Base-by-base conservation (phyloP, 1,140 invertebrate genomes). In the Habropoda laboriosa region DNA sequence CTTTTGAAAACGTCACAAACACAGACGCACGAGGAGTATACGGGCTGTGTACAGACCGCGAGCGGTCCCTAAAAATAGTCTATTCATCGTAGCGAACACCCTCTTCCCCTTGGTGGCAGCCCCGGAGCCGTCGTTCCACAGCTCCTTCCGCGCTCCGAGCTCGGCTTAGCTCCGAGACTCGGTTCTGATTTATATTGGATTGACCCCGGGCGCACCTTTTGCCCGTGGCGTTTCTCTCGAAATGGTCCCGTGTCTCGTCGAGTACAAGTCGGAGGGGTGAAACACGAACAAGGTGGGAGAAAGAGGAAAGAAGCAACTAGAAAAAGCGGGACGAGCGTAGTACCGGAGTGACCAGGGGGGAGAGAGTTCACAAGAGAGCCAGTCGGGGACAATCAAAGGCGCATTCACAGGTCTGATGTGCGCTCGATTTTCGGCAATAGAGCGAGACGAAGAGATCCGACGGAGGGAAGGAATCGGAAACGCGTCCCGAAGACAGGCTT, bases 181-280 rank as follows among this genome's bases (percentile, higher is more conserved):
- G 63, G 87, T 88, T 87, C 86, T 91, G 90, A 91, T 91, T 91
- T 92, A 91, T 91, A 91, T 91, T 89, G 90, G 87, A 92, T 92
- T 91, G 89, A 92, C 89, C 89, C 87, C 82, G 71, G 81, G 72
- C 80, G 80, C 90, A 90, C 88, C 84, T 88, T 84, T 86, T 83
- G 70, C 78, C 53, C 32, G 72, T 83, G 82, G 83, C 86, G 86
- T 89, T 90, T 91, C 83, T 89, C 83, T 87, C 80, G 83, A 85
- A 88, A 87, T 90, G 89, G 82, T 86, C 82, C 83, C 81, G 75
- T 79, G 75, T 78, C 74, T 80, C 51, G 72, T 80, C 80, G 73
- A 71, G 68, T 42, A 68, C 24, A 35, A 35, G 32, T 21, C 64
- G 53, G 32, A 66, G 27, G 73, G 64, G 73, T 10, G 63, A 47